Conservation (phyloP, 2,113 vertebrate species). For the Nettapus auritus region DNA sequence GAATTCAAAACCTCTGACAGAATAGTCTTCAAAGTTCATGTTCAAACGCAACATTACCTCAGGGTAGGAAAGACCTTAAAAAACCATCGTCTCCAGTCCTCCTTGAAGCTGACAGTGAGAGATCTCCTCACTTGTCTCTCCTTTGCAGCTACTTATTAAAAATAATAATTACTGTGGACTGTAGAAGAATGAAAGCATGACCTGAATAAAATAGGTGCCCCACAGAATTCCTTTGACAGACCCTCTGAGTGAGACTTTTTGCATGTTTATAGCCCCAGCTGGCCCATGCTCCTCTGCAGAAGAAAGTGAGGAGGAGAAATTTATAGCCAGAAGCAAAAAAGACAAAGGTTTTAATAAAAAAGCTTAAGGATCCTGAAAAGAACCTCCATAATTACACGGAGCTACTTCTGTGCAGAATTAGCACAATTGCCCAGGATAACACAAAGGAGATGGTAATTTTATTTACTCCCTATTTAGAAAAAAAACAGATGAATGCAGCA, state of each 20-base stretch:
- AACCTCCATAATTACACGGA: neutral
- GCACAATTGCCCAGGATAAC: neutral
- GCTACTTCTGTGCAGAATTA: neutral
- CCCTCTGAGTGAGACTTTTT: neutral
- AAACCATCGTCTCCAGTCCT: neutral
- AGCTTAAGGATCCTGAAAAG: neutral
- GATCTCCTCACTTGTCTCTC: neutral
- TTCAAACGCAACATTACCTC: neutral
- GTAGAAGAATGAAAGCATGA: neutral
- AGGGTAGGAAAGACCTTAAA: neutral
- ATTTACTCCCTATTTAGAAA: neutral
- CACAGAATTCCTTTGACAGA: neutral
- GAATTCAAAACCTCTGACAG: neutral
- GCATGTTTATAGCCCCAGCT: neutral
- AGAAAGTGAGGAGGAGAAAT: neutral
- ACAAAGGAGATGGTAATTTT: neutral
- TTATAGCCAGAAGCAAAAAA: neutral
- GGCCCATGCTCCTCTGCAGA: fast-evolving
- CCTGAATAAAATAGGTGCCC: neutral
- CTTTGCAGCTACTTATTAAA: neutral
- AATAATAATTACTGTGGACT: neutral
- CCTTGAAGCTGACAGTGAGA: fast-evolving
- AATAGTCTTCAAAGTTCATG: neutral
- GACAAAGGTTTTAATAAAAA: neutral
- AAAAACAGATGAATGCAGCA: neutral